Evolutionary conservation across 2,113 vertebrate species (phyloP), one percentile per base, ranked within the genome.

Genomic region (Dicaeum eximium): DNA sequence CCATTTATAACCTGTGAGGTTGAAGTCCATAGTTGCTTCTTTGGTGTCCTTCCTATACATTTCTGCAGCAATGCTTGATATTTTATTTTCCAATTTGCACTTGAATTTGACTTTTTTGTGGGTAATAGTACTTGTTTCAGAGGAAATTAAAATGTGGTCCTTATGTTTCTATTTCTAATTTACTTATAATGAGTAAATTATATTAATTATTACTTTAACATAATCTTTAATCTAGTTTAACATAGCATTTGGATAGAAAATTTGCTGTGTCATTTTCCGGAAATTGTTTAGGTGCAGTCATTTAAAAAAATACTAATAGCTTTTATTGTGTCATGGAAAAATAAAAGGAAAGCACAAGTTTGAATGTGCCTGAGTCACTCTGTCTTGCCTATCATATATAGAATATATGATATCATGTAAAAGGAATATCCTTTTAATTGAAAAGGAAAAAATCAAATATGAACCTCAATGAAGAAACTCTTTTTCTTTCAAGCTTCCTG

Each of bases 401-500:
- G 69, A 65, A 84, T 84, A 78, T 74, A 54, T 91, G 73, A 78
- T 87, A 87, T 44, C 80, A 83, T 65, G 53, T 48, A 58, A 87
- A 84, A 81, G 56, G 82, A 60, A 93, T 90, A 96, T 88, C 88
- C 56, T 90, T 95, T 88, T 80, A 61, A 53, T 57, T 84, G 57
- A 86, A 95, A 78, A 73, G 51, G n/a, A 45, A 80, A 75, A 86
- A 95, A 42, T 54, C 47, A 61, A 79, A 67, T 62, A 45, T 54
- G 37, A 88, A 40, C 33, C 45, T 45, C 47, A 67, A 2, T 40
- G 86, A 93, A 90, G 82, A 67, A 84, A 45, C 37, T 80, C 57
- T 56, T 73, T 86, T 95, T 96, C 88, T 90, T 90, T 74, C 86
- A 96, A 87, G 65, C 82, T 97, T 97, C 96, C 96, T 97, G 95